Evolutionary conservation across 2,888 invertebrate genomes (phyloP).

Genomic region (Lucinisca nassula): DNA sequence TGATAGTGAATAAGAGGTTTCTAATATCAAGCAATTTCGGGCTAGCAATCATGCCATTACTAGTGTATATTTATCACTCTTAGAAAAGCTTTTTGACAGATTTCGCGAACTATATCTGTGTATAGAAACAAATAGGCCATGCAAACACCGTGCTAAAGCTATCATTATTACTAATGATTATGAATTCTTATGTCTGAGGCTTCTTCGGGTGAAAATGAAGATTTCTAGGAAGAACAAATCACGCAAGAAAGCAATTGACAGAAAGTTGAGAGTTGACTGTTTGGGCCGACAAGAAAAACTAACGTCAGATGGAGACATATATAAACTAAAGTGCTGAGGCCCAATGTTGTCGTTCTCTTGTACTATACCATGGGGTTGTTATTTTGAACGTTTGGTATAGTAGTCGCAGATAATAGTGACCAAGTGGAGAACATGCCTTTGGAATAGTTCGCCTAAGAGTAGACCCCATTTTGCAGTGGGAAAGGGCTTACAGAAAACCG

Average conservation of each 20-base stretch:
- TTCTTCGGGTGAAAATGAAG: neutral
- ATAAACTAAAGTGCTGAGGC: no score
- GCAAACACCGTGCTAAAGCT: neutral
- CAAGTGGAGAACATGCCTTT: no score
- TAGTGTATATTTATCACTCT: neutral
- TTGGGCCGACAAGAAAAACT: neutral
- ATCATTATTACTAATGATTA: slow-evolving; percentile 10
- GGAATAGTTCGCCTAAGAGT: no score
- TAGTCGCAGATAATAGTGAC: no score
- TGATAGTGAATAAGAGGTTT: slow-evolving; percentile 4
- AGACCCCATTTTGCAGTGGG: no score
- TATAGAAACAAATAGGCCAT: neutral
- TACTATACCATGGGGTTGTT: no score
- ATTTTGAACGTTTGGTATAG: no score
- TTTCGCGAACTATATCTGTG: neutral
- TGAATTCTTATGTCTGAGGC: neutral
- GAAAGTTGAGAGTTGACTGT: neutral
- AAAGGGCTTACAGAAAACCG: no score
- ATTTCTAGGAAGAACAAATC: neutral
- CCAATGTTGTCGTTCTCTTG: no score
- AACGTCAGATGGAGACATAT: no score
- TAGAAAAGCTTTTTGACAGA: slow-evolving; percentile 7
- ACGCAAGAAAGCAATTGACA: neutral
- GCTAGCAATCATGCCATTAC: slow-evolving; percentile 4
- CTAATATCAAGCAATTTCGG: slow-evolving; percentile 4